phyloP scores from a whole-genome alignment of 2,113 vertebrate genomes.

The Neoarius graeffei region DNA sequence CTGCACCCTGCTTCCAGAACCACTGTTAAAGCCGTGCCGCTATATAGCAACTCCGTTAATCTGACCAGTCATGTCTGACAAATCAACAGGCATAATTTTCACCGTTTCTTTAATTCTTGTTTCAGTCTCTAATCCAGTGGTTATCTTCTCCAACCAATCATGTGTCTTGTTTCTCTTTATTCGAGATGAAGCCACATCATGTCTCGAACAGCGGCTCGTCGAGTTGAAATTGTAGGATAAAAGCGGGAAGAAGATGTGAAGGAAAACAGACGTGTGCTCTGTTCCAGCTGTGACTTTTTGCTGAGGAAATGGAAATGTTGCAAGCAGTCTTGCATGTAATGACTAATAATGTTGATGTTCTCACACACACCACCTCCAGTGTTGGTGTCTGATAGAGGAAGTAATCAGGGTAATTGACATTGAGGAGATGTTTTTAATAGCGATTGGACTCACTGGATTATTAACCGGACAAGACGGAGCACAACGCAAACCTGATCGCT shows the following conservation, averaged over 20 bases:
- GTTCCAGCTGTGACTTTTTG: conserved; percentile 23
- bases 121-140: neutral
- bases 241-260: neutral
- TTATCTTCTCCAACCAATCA: neutral
- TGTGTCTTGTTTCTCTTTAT: no score
- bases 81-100: neutral
- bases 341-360: conserved; percentile 29
- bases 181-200: neutral
- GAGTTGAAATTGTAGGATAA: neutral
- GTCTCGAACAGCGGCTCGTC: neutral
- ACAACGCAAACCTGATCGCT: no score
- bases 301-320: conserved; percentile 15
- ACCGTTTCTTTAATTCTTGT: neutral
- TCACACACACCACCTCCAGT: conserved; percentile 15
- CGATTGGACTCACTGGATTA: neutral
- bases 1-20: neutral
- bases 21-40: neutral
- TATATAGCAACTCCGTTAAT: neutral
- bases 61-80: neutral
- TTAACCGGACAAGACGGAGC: neutral
- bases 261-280: neutral
- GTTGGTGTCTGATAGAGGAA: conserved; percentile 11
- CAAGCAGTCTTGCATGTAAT: conserved; percentile 18
- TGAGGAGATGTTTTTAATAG: conserved; percentile 3
- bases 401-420: conserved; percentile 19